Evolutionary conservation across 2,113 vertebrate species (phyloP), one percentile per base, ranked within the genome.

Genomic region (Prochilodus magdalenae): DNA sequence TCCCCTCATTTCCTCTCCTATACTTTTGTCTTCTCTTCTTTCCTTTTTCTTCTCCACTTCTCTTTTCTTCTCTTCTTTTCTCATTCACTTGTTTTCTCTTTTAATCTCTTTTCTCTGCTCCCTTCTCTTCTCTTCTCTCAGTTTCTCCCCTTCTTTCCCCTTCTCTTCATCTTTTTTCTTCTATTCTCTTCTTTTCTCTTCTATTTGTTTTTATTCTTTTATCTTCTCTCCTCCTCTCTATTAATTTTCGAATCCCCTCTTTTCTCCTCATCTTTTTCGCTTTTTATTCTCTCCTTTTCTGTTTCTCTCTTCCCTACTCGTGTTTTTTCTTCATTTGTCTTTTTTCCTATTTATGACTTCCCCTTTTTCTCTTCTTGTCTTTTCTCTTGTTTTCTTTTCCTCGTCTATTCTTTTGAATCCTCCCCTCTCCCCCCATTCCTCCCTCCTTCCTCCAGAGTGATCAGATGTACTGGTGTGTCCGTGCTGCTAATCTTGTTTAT

Each of bases 401-500:
- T 33, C 51, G 75, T 29, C 7, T 20, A 26, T 44, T 73, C 57
- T 75, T 36, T 29, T n/a, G n/a, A n/a, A n/a, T n/a, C 20, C 8
- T 76, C 76, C 62, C 16, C 87, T 88, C 86, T 90, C 72, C 86
- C 82, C 83, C 87, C 83, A 70, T 82, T 79, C 89, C 86, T 86
- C 83, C 83, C 87, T 82, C 75, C 85, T 84, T 90, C 88, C 87
- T 90, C 82, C 86, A 91, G 87, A 90, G 91, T 84, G 92, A 93
- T 93, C 92, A 91, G 93, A 93, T 93, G 93, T 91, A 90, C 89
- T 87, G 83, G 88, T 88, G 88, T 93, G 92, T 91, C 87, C 89
- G 88, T 91, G 88, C 87, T 87, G 81, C 82, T 93, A 92, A 92
- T 91, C 93, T 91, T 92, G 90, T 94, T 94, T 93, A 91, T 93